Conservation (phyloP, 2,888 invertebrate species). For the Alsophila aescularia region DNA sequence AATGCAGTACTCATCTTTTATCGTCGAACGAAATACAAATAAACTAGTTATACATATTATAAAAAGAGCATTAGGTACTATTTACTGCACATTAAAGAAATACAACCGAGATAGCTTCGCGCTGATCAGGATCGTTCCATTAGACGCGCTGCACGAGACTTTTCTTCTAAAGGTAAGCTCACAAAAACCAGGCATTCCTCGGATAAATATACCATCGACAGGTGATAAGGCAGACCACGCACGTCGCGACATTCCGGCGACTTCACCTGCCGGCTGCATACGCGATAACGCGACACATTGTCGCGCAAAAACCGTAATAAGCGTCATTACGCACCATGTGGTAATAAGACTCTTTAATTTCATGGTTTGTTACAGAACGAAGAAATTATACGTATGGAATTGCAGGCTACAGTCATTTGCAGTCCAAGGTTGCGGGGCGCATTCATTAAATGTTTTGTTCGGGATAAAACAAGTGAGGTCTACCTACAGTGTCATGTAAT, state of each 20-base stretch:
- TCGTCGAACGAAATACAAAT: background rate
- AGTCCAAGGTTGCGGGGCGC: conserved; percentile 33
- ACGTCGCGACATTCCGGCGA: conserved; percentile 38
- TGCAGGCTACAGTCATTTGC: conserved; percentile 35
- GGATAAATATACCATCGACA: conserved; percentile 42
- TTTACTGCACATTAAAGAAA: background rate
- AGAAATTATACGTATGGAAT: conserved; percentile 30
- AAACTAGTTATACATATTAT: too few species aligned
- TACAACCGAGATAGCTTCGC: background rate
- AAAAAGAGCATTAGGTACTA: too few species aligned
- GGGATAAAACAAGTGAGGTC: conserved; percentile 16
- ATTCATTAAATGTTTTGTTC: conserved; percentile 30
- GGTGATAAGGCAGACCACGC: conserved; percentile 45
- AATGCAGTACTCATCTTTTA: too few species aligned
- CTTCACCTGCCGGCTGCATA: conserved; percentile 43
- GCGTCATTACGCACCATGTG: conserved; percentile 48
- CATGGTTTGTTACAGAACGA: conserved; percentile 50
- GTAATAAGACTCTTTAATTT: conserved; percentile 46
- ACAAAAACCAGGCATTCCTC: conserved; percentile 19
- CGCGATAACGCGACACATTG: conserved; percentile 47
- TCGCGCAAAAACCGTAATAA: conserved; percentile 63
- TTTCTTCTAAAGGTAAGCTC: conserved; percentile 16
- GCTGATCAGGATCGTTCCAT: background rate
- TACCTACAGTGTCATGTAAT: conserved; percentile 9
- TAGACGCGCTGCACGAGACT: background rate